Evolutionary conservation across 2,113 vertebrate genomes (phyloP), one percentile per base, ranked within the genome.

Genomic region (Protobothrops flavoviridis): DNA sequence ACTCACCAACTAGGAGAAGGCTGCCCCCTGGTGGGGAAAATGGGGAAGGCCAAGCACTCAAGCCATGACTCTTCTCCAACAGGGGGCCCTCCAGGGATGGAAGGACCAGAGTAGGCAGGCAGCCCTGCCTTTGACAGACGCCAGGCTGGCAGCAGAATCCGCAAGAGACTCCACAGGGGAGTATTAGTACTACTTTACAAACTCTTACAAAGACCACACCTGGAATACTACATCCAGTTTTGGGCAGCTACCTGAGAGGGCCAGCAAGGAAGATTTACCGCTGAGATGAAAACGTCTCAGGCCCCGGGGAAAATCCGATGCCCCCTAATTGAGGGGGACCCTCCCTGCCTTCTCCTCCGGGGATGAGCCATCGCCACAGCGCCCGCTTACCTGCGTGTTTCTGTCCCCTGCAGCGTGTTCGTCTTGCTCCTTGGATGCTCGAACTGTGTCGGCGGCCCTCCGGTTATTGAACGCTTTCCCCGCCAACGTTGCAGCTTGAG

Each of bases 401-500:
- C 86, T 0, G 0, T 87, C 3, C 26, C 94, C 90, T 92, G 26
- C 55, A 23, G 89, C 9, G 39, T 23, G 85, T 53, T 96, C 96
- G 4, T 94, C n/a, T 26, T 1, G 74, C 93, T 96, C 92, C 91
- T 85, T 96, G 91, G 61, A 53, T 86, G 26, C 91, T 26, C 69
- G 26, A n/a, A 5, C 59, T 9, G 94, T 94, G 7, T 74, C 50
- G 50, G 89, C 5, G 0, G 2, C 48, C 0, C 69, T 94, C 59
- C 0, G 93, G 12, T 89, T 91, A 45, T 94, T 94, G 91, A 90
- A 96, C 3, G 59, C 24, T 0, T 97, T 97, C 53, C 97, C 98
- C 17, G 98, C 97, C 95, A 97, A 92, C 26, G 96, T 5, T 5
- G 96, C 97, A 0, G 97, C 98, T 98, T 61, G 50, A 95, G 92